phyloP scores from a whole-genome alignment of 2,113 vertebrate genomes.

The Rhineura floridana region DNA sequence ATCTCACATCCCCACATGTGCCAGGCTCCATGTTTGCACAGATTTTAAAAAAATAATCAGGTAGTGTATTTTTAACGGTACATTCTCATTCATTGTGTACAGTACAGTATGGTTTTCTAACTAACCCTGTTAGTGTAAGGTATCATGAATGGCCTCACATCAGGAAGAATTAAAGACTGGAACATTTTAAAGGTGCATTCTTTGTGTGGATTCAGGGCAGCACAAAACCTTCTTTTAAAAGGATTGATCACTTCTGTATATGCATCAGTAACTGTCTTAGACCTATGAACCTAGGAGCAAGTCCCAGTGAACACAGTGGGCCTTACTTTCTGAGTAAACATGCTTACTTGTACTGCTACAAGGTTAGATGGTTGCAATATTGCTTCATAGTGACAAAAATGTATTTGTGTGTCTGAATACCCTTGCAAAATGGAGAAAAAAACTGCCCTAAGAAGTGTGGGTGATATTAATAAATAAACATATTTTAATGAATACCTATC shows the following conservation, averaged over 20 bases:
- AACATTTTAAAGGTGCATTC: neutral
- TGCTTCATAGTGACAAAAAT: slow-evolving; percentile 33
- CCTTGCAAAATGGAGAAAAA: slow-evolving; percentile 53
- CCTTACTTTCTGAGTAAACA: neutral
- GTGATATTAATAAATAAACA: slow-evolving; percentile 82
- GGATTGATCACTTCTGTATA: neutral
- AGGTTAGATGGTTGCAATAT: slow-evolving; percentile 30
- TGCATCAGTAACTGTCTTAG: slow-evolving; percentile 23
- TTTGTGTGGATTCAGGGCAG: neutral
- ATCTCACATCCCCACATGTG: no score
- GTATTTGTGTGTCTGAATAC: slow-evolving; percentile 46
- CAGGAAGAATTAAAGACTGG: neutral
- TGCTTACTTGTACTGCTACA: neutral
- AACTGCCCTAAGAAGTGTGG: slow-evolving; percentile 61
- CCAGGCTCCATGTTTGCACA: neutral
- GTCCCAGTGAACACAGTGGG: neutral
- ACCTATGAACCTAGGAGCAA: neutral
- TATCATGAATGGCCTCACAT: neutral
- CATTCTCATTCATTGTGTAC: neutral
- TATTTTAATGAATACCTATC: slow-evolving; percentile 85
- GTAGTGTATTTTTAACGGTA: neutral
- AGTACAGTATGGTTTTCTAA: neutral
- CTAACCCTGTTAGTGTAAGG: neutral
- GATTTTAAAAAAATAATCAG: neutral
- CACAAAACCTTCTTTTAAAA: neutral